These are phyloP conservation scores for Taeniopygia guttata DNA, from an alignment of 2,797 vertebrate species.

Conservation along the genomic window DNA sequence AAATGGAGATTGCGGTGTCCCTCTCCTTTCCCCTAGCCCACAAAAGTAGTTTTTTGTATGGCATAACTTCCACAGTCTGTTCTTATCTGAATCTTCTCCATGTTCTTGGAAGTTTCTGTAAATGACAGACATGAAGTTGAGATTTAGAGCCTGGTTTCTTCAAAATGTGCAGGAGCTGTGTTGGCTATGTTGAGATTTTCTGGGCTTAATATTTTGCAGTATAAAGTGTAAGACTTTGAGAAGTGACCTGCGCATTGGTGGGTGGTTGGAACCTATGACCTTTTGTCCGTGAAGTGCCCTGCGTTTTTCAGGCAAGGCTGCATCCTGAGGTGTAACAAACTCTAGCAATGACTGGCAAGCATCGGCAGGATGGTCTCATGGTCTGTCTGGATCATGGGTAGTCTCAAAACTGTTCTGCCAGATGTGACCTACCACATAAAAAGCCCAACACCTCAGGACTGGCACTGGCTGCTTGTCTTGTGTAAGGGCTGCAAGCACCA, in stretches of 20 bases:
- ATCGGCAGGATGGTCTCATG: background rate
- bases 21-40: background rate
- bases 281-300: background rate
- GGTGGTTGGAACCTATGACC: background rate
- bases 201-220: background rate
- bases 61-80: background rate
- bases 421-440: fast-evolving
- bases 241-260: background rate
- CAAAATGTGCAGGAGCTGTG: background rate
- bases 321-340: background rate
- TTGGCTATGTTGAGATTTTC: background rate
- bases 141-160: background rate
- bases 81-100: background rate
- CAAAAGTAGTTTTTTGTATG: background rate
- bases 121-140: background rate
- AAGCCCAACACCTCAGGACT: fast-evolving
- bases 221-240: background rate
- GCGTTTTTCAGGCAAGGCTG: background rate
- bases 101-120: background rate
- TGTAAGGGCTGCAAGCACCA: background rate
- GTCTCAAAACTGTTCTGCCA: background rate
- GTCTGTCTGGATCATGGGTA: background rate
- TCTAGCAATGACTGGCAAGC: background rate
- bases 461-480: background rate
- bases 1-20: background rate